Percentiles rank a stretch among this genome's conserved stretches.
Evolutionary conservation across 2,113 vertebrate species (phyloP).

Genomic region (Strix aluco): DNA sequence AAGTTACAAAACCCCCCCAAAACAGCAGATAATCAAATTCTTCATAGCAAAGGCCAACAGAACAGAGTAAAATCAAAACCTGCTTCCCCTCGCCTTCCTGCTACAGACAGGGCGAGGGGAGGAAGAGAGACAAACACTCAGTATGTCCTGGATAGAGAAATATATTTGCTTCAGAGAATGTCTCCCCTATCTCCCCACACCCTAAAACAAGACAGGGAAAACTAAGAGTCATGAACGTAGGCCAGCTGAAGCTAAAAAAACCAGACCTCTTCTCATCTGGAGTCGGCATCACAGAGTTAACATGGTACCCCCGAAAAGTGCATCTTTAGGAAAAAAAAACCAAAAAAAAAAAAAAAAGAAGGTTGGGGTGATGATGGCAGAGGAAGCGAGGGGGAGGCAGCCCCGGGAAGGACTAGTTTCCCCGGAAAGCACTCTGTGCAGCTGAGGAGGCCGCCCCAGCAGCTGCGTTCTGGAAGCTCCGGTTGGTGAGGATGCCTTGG

Average conservation of each 20-base stretch:
- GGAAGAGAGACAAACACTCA: neutral
- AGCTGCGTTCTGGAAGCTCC: conserved; percentile 82
- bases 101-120: neutral
- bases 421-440: conserved; percentile 81
- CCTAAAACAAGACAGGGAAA: conserved; percentile 21
- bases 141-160: neutral
- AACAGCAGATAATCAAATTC: neutral
- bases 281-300: conserved; percentile 29
- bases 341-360: neutral
- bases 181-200: conserved; percentile 7
- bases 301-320: conserved; percentile 45
- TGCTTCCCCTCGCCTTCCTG: neutral
- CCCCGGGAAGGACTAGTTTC: conserved; percentile 61
- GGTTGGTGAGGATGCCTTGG: conserved; percentile 86
- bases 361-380: neutral
- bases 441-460: conserved; percentile 80
- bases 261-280: neutral
- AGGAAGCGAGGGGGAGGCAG: conserved; percentile 2
- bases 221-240: neutral
- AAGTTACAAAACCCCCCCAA: neutral
- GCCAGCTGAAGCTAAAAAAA: neutral
- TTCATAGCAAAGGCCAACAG: neutral
- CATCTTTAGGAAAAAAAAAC: conserved; percentile 1
- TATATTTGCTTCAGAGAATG: conserved; percentile 41
- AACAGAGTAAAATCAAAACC: neutral